A percentile compares a stretch with the other conserved stretches of the same genome.
These are phyloP conservation scores for Pterobdella sp. DNA, from an alignment of 2,888 invertebrate genomes.

Conservation along the genomic window DNA sequence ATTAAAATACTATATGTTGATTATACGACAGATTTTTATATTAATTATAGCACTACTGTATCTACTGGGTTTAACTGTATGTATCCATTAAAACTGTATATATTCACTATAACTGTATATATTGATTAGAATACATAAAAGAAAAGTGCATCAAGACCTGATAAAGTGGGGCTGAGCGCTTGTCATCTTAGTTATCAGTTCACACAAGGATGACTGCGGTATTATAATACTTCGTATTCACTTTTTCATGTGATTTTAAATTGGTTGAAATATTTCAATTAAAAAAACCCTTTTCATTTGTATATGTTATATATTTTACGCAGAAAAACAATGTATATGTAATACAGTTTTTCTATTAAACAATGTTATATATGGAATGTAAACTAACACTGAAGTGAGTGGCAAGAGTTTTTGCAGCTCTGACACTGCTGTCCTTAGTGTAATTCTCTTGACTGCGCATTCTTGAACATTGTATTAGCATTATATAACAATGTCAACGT, in stretches of 20 bases:
- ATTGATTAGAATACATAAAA: too few species aligned
- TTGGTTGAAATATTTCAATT: neutral
- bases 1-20: too few species aligned
- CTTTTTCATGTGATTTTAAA: neutral
- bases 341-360: too few species aligned
- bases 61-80: too few species aligned
- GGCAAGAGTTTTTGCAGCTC: conserved; percentile 22
- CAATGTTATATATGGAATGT: neutral
- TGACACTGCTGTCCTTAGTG: neutral
- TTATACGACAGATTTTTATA: too few species aligned
- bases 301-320: too few species aligned
- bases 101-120: too few species aligned
- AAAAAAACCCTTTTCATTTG: neutral
- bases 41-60: too few species aligned
- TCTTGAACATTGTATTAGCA: neutral
- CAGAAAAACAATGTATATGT: too few species aligned
- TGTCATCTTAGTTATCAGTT: conserved; percentile 43
- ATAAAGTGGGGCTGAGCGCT: conserved; percentile 45
- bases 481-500: neutral
- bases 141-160: conserved; percentile 38
- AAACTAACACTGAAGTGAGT: conserved; percentile 26
- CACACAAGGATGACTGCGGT: conserved; percentile 43
- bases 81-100: too few species aligned
- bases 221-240: neutral
- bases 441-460: neutral